Evolutionary conservation across 2,888 invertebrate species (phyloP).

Genomic region (Alentia gelatinosa): DNA sequence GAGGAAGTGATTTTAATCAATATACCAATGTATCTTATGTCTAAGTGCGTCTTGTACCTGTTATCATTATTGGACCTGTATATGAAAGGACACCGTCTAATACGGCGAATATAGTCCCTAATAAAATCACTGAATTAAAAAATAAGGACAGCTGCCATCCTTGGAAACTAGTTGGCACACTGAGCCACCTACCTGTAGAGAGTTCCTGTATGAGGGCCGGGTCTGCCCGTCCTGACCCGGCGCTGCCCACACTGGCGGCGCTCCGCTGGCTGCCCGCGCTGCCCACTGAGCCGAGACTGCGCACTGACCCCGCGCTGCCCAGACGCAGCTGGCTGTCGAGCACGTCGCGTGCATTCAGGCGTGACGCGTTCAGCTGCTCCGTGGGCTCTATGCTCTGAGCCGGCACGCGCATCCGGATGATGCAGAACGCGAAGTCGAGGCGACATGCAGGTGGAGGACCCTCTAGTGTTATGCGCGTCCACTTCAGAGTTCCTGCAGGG

Average conservation of each 20-base stretch:
- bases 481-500: conserved; percentile 73
- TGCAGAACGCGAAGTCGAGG: conserved; percentile 78
- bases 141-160: no score
- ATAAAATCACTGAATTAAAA: no score
- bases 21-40: no score
- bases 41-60: no score
- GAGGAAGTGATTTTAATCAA: no score
- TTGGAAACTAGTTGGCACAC: not conserved
- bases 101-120: no score
- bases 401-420: conserved; percentile 66
- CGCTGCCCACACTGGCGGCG: conserved; percentile 56
- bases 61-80: no score
- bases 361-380: conserved; percentile 52
- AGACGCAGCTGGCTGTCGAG: conserved; percentile 74
- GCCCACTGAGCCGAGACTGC: conserved; percentile 61
- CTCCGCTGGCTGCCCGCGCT: conserved; percentile 44
- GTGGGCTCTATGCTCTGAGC: conserved; percentile 3
- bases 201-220: conserved; percentile 18
- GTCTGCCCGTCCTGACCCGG: not conserved
- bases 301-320: conserved; percentile 72
- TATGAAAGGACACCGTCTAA: no score
- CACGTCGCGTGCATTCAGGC: conserved; percentile 71
- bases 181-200: not conserved
- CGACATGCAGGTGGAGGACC: conserved; percentile 77
- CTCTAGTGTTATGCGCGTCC: conserved; percentile 73